Percentiles rank a stretch among this genome's conserved stretches.
Conservation (phyloP, 2,113 vertebrate species). For the Microtus richardsoni region DNA sequence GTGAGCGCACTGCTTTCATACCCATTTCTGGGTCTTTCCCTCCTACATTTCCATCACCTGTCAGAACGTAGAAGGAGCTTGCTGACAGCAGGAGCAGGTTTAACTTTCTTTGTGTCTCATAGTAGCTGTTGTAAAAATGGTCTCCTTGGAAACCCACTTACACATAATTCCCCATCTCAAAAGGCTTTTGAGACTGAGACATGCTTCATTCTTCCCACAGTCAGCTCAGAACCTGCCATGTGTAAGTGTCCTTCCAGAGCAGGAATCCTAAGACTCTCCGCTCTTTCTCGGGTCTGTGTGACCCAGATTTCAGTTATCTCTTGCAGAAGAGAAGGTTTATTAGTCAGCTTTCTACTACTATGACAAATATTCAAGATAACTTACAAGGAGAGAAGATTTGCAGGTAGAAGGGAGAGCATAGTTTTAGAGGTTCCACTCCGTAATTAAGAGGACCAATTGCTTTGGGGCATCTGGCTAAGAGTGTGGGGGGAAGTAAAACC, state of each 20-base stretch:
- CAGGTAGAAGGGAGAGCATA: too few species aligned
- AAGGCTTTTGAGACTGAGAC: not conserved
- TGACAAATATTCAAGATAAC: not conserved
- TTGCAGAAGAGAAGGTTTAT: not conserved
- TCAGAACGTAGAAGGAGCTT: slow-evolving; percentile 1
- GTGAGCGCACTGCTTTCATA: not conserved
- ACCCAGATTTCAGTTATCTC: not conserved
- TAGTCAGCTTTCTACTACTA: not conserved
- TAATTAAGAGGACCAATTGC: not conserved
- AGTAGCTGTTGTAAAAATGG: slow-evolving; percentile 68
- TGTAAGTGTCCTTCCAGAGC: not conserved
- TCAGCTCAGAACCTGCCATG: not conserved
- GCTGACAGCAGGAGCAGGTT: not conserved
- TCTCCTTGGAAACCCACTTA: slow-evolving; percentile 75
- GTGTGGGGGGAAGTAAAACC: not conserved
- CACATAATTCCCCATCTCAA: not conserved
- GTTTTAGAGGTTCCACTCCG: not conserved
- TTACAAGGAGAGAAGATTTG: not conserved
- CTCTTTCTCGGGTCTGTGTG: not conserved
- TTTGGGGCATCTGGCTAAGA: not conserved
- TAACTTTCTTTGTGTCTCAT: slow-evolving; percentile 15
- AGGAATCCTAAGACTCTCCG: not conserved
- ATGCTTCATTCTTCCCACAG: not conserved
- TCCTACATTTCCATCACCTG: slow-evolving; percentile 40
- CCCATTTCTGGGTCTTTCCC: not conserved